Percentiles rank a stretch among this genome's conserved stretches.
Evolutionary conservation across 2,888 invertebrate species (phyloP).

Genomic region (Linyphia triangularis): DNA sequence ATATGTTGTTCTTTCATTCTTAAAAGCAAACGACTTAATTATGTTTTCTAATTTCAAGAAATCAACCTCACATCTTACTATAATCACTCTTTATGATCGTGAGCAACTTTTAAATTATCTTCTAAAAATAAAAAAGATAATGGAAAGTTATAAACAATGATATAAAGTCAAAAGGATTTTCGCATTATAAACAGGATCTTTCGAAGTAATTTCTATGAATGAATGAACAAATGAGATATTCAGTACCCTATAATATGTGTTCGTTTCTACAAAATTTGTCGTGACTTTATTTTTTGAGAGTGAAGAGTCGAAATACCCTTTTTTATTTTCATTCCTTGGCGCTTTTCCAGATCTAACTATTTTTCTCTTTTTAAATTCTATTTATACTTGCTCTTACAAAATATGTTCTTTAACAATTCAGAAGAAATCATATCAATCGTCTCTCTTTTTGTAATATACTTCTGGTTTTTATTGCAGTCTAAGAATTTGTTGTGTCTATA

Average conservation of each 20-base stretch:
- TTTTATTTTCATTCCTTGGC: background rate
- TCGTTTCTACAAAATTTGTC: background rate
- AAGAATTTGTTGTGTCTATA: no score
- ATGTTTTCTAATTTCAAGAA: no score
- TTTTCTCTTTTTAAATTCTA: background rate
- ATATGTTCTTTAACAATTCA: slow-evolving; percentile 23
- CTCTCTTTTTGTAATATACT: background rate
- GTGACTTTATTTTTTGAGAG: background rate
- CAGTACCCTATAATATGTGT: background rate
- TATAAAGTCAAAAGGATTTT: no score
- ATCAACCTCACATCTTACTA: no score
- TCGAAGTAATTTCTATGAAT: background rate
- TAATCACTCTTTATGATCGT: no score
- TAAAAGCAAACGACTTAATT: no score
- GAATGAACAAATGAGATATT: background rate
- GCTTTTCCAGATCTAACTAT: background rate
- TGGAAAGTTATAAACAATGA: no score
- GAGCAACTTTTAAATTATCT: no score
- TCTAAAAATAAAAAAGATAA: no score
- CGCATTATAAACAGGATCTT: no score
- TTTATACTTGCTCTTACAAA: background rate
- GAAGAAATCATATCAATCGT: slow-evolving; percentile 19
- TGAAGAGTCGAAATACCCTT: background rate
- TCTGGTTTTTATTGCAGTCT: no score
- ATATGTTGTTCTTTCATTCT: no score